phyloP scores from a whole-genome alignment of 1,140 invertebrate genomes.

The Andricus grossulariae region DNA sequence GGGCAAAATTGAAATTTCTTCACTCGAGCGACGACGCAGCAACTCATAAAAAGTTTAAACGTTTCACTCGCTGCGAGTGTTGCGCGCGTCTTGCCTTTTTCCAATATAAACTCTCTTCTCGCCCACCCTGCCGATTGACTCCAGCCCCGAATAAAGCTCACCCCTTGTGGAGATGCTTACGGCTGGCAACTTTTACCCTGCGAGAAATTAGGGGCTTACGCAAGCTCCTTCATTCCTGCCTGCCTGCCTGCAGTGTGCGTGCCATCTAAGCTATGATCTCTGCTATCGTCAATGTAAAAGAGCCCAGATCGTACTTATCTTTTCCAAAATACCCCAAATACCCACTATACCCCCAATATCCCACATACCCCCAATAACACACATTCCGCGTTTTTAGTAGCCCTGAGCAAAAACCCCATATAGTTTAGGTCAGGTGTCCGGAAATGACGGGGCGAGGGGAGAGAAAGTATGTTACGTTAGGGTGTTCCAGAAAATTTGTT shows the following conservation, averaged over 20 bases:
- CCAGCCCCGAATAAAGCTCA: slow-evolving; percentile 47
- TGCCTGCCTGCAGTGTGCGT: slow-evolving; percentile 40
- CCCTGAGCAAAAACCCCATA: too few species aligned
- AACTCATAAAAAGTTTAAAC: slow-evolving; percentile 76
- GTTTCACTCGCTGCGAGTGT: slow-evolving; percentile 67
- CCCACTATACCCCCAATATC: too few species aligned
- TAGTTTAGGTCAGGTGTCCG: too few species aligned
- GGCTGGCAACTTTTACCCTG: slow-evolving; percentile 71
- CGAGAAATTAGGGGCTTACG: slow-evolving; percentile 75
- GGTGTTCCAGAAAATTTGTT: too few species aligned
- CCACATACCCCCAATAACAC: too few species aligned
- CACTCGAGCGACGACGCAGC: slow-evolving; percentile 73
- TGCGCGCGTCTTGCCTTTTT: slow-evolving; percentile 58
- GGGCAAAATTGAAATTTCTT: slow-evolving; percentile 75
- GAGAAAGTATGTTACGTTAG: too few species aligned
- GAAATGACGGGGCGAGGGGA: too few species aligned
- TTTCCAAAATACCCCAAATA: slow-evolving; percentile 36
- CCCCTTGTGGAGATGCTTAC: slow-evolving; percentile 65
- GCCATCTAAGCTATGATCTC: slow-evolving; percentile 44
- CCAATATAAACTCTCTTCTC: slow-evolving; percentile 74
- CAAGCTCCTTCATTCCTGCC: too few species aligned
- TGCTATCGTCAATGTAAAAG: slow-evolving; percentile 37
- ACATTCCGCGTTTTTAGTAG: too few species aligned
- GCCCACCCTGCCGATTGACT: slow-evolving; percentile 70
- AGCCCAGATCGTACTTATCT: slow-evolving; percentile 46